Evolutionary conservation across 2,797 vertebrate genomes (phyloP).

Genomic region (Ambastaia sidthimunki): DNA sequence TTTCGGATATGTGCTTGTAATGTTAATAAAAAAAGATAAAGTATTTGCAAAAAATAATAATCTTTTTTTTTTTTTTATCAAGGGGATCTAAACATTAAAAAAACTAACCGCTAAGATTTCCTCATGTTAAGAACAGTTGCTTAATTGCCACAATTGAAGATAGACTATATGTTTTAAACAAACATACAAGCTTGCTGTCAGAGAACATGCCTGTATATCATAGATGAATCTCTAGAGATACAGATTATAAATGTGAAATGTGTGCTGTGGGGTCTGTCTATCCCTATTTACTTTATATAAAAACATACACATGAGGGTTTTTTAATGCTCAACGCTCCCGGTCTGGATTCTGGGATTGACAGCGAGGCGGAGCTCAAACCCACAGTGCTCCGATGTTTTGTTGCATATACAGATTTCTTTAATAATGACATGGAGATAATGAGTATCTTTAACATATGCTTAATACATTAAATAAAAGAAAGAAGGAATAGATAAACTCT

Average conservation of each 20-base stretch:
- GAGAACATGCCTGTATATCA: background rate
- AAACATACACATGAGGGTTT: too few relatives aligned
- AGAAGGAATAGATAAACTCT: conserved; percentile 36
- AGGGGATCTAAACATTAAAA: background rate
- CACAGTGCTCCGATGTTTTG: background rate
- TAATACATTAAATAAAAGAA: background rate
- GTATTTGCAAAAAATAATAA: background rate
- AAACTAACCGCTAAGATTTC: background rate
- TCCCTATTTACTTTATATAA: background rate
- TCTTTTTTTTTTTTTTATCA: background rate
- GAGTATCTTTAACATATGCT: background rate
- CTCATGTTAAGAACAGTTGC: background rate
- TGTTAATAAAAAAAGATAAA: background rate
- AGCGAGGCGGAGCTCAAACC: background rate
- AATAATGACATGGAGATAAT: conserved; percentile 9
- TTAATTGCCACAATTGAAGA: background rate
- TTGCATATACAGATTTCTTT: background rate
- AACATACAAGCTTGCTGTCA: background rate
- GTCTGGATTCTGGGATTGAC: background rate
- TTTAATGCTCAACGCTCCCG: background rate
- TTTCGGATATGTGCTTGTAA: background rate
- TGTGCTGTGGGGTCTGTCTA: background rate
- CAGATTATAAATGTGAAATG: background rate
- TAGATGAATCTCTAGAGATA: background rate
- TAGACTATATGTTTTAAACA: background rate